Percentiles rank a stretch among this genome's conserved stretches.
These are phyloP conservation scores for Tonatia bakeri DNA, from an alignment of 2,113 vertebrate species.

Conservation along the genomic window DNA sequence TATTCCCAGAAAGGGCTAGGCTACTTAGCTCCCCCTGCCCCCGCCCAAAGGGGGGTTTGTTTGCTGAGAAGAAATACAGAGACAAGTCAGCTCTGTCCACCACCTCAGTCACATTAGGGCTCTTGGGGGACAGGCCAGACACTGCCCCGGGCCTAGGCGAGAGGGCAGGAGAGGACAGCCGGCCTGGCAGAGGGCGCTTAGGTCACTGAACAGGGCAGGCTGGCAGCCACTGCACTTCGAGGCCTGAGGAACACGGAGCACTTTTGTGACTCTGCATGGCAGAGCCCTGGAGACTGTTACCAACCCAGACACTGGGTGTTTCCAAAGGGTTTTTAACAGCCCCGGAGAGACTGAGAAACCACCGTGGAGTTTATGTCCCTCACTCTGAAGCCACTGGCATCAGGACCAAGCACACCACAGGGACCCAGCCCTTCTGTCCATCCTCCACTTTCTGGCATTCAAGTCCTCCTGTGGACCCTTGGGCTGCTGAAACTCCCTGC, in stretches of 20 bases:
- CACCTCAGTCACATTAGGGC: neutral
- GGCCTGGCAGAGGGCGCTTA: too few species aligned
- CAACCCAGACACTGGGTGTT: accelerated
- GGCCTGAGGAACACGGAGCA: neutral
- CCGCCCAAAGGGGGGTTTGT: neutral
- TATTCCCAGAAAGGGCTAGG: neutral
- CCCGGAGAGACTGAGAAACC: neutral
- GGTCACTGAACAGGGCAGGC: neutral
- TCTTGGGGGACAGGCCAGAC: neutral
- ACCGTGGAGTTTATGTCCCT: neutral
- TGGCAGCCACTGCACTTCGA: neutral
- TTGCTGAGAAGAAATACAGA: neutral
- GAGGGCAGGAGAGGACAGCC: too few species aligned
- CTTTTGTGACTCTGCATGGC: accelerated
- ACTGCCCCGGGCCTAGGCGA: accelerated
- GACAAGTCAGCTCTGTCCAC: neutral
- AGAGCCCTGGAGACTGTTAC: accelerated
- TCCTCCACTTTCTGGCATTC: neutral
- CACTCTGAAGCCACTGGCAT: neutral
- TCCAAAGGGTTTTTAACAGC: neutral
- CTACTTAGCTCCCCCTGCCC: neutral
- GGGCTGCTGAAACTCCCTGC: neutral
- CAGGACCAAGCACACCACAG: neutral
- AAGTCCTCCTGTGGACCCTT: neutral
- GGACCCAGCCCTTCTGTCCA: neutral